Evolutionary conservation across 2,888 invertebrate genomes (phyloP), one percentile per base, ranked within the genome.

Genomic region (Polietes domitor): DNA sequence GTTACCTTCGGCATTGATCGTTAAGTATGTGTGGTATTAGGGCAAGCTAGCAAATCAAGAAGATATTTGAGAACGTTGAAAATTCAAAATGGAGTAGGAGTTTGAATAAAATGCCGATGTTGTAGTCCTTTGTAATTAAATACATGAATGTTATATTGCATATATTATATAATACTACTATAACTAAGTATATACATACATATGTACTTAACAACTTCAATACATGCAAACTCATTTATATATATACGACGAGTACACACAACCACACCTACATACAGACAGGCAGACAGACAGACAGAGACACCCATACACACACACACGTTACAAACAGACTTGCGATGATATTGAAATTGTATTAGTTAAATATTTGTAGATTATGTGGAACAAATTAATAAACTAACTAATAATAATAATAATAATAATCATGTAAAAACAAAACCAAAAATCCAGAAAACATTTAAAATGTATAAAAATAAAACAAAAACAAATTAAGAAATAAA

Each of bases 351-450:
- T 76, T 61, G 65, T 24, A 75, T 73, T 79, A 84, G 70, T 80
- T 77, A 81, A 84, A 85, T 76, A 85, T 85, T 71, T 78, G 83
- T 77, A 84, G 73, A 77, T 65, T 79, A 81, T 85, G 61, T 85
- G 83, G 61, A 83, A 85, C 83, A 84, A 85, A 80, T 82, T 82
- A 53, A 70, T 47, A 77, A 77, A 82, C 47, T 17, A 79, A 71
- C 43, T 10, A 63, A 50, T 32, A 55, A 80, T 53, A 78, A 24
- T 55, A 83, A 72, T 73, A 77, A 85, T 78, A 83, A 85, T 86
- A 43, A 50, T 65, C 19, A 68, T 77, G 61, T 65, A 80, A 75
- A 78, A 61, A 73, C 2, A 72, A 50, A 75, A 32, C 32, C 32
- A 7, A 47, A 47, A 47, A 47, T 47, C 65, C 50, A 72, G 32